Percentiles rank a stretch among this genome's conserved stretches.
Evolutionary conservation across 2,888 invertebrate genomes (phyloP).

Genomic region (Ganaspis brasiliensis): DNA sequence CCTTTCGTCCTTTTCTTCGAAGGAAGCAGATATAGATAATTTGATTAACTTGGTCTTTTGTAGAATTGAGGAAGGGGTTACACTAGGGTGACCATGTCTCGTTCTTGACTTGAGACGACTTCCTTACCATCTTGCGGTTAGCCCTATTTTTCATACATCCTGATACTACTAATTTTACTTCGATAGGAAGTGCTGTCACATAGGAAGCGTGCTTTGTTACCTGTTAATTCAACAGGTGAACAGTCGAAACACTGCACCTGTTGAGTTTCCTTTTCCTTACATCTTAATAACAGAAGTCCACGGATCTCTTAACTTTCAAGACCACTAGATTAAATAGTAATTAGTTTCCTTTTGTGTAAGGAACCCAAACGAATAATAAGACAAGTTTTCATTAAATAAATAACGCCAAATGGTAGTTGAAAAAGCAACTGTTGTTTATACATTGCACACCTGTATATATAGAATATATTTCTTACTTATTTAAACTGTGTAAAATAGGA

Average conservation of each 20-base stretch:
- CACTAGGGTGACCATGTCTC: slow-evolving; percentile 26
- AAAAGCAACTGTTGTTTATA: too few species aligned
- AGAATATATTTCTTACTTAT: too few species aligned
- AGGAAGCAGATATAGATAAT: slow-evolving; percentile 40
- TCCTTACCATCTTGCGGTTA: slow-evolving; percentile 30
- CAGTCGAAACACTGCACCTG: slow-evolving; percentile 25
- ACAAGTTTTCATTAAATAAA: neutral
- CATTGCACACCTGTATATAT: too few species aligned
- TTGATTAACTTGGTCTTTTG: slow-evolving; percentile 28
- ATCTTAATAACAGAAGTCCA: neutral
- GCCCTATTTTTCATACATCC: slow-evolving; percentile 35
- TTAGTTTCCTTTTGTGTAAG: neutral
- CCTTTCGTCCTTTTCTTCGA: neutral
- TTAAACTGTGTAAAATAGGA: too few species aligned
- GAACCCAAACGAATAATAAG: neutral
- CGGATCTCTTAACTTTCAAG: neutral
- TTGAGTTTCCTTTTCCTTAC: slow-evolving; percentile 11
- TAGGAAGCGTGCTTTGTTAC: slow-evolving; percentile 40
- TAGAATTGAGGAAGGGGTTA: slow-evolving; percentile 29
- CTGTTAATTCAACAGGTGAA: neutral
- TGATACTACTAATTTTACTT: slow-evolving; percentile 16
- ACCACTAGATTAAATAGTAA: neutral
- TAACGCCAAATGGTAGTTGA: too few species aligned
- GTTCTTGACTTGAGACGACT: slow-evolving; percentile 25
- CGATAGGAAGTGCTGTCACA: slow-evolving; percentile 24